Evolutionary conservation across 1,140 invertebrate species (phyloP).

Genomic region (Homarus americanus): DNA sequence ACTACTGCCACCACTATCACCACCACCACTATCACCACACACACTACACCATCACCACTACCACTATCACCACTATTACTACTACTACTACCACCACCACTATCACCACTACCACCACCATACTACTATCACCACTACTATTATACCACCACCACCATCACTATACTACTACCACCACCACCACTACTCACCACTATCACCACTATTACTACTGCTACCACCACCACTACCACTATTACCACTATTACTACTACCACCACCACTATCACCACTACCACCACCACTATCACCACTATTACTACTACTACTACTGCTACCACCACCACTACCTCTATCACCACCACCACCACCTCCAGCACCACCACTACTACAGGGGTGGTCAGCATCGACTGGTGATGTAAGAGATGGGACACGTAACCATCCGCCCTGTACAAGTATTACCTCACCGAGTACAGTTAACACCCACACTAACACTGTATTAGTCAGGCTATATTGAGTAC

Average conservation of each 20-base stretch:
- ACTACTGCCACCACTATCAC: constrained; percentile 1
- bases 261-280: background rate
- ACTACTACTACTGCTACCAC: constrained; percentile 9
- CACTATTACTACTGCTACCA: background rate
- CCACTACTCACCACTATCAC: background rate
- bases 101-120: no score
- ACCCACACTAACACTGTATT: no score
- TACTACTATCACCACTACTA: background rate
- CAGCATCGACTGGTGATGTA: no score
- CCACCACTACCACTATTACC: background rate
- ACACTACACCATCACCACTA: background rate
- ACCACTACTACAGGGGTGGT: background rate
- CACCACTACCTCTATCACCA: background rate
- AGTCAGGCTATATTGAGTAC: no score
- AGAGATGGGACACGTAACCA: no score
- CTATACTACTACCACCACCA: background rate
- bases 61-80: background rate
- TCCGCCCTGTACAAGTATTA: no score
- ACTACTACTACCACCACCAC: constrained; percentile 13
- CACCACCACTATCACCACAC: background rate
- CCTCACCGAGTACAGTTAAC: no score
- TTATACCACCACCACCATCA: background rate
- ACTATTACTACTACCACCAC: background rate
- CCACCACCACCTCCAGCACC: background rate
- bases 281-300: background rate